These are phyloP conservation scores for Patella caerulea DNA, from an alignment of 2,888 invertebrate genomes.

Conservation along the genomic window DNA sequence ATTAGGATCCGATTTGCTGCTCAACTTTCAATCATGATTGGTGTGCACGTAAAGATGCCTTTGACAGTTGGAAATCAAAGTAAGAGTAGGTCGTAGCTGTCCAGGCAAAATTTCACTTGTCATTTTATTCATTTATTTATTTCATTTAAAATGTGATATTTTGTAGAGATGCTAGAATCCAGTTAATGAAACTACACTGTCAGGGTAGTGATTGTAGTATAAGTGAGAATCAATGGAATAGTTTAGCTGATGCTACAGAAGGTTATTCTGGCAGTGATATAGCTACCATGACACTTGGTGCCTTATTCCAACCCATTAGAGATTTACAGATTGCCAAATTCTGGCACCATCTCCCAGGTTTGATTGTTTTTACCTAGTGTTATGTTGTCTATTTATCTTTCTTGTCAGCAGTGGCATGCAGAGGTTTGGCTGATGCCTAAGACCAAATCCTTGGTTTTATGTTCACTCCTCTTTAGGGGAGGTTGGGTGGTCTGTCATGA, in stretches of 20 bases:
- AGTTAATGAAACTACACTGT: slow-evolving; percentile 65
- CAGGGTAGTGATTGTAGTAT: slow-evolving; percentile 51
- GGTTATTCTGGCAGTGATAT: slow-evolving; percentile 77
- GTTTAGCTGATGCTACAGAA: slow-evolving; percentile 72
- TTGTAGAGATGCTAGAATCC: slow-evolving; percentile 59
- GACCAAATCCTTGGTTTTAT: too few relatives aligned
- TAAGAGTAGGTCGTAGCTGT: too few relatives aligned
- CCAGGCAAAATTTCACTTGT: too few relatives aligned
- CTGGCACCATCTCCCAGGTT: slow-evolving; percentile 56
- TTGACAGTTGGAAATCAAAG: too few relatives aligned
- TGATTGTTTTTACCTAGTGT: background rate
- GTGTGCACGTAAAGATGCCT: too few relatives aligned
- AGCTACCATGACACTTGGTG: slow-evolving; percentile 72
- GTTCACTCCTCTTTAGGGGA: too few relatives aligned
- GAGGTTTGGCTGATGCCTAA: too few relatives aligned
- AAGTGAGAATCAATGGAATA: slow-evolving; percentile 68
- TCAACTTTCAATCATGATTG: too few relatives aligned
- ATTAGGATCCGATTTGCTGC: too few relatives aligned
- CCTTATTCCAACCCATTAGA: slow-evolving; percentile 73
- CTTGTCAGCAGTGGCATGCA: too few relatives aligned
- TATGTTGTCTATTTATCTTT: background rate
- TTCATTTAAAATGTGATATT: slow-evolving; percentile 4
- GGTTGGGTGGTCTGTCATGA: too few relatives aligned
- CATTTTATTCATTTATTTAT: too few relatives aligned
- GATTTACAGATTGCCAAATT: slow-evolving; percentile 70